Base-by-base conservation (phyloP, 2,113 vertebrate species). In the Pleuronectes platessa region DNA sequence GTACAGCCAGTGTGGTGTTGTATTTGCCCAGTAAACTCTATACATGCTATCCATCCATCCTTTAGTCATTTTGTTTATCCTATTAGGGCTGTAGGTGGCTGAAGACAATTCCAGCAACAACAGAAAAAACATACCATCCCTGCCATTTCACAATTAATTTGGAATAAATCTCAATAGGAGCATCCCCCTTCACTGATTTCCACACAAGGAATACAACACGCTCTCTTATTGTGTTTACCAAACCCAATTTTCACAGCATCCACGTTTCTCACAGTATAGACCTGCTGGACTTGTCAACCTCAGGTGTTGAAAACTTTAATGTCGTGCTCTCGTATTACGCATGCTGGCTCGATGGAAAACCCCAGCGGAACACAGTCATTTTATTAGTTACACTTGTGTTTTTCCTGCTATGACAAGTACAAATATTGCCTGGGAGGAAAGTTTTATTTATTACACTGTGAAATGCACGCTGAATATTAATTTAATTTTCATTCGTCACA, bases 391-490 rank as follows among this genome's bases (percentile, higher is more conserved):
- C 61, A 67, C 20, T 11, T 24, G 27, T 21, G 5, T 51, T 23
- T 55, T 26, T 74, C 61, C 59, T 69, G 40, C 42, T 35, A 18
- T 37, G 60, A 59, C 3, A 18, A 68, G 24, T 74, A 51, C 24
- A 9, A 56, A 67, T 67, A 47, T 62, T n/a, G 45, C n/a, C 65
- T 31, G 35, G 6, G 45, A 49, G 27, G 37, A 62, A 12, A 31
- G n/a, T 49, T 5, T 49, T 20, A 23, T 68, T 77, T 66, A 20
- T 82, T 74, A 78, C 1, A 65, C 14, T 15, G 23, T 59, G 31
- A 63, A 69, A 40, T 61, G 20, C 58, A 45, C 40, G 47, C 61
- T 45, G 49, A 56, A 55, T 71, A 40, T 61, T 24, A 55, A 67
- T 58, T 73, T 64, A 1, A 64, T 68, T 59, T 51, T 18, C 42